Base-by-base conservation (phyloP, 2,888 invertebrate species). In the Acrobasis consociella region DNA sequence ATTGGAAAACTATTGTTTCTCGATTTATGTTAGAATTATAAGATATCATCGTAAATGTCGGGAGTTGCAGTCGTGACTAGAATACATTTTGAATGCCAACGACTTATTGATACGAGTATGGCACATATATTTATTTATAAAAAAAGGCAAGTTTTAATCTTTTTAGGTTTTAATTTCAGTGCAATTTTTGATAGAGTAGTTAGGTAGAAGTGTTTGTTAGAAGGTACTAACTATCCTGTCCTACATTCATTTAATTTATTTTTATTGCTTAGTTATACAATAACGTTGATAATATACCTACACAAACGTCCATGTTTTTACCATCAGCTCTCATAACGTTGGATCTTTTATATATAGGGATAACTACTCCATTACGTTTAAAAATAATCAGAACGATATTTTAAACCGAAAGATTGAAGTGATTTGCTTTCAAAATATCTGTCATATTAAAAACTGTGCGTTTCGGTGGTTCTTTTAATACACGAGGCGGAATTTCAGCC, bases 1-100 rank as follows among this genome's bases (percentile, higher is more conserved):
- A 73, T 68, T 68, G 67, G 67, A 61, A 63, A 65, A 68, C 66
- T 66, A 69, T 71, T 66, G 68, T 69, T 70, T 58, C 55, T 56
- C 16, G 60, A 63, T 67, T 62, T 59, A 62, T 49, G 53, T 62
- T 15, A 64, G 58, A 61, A 62, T 60, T 55, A 53, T 65, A 65
- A 64, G 66, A 65, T 64, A 61, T 50, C 60, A 62, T 61, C 58
- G 61, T 56, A 61, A 62, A 61, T 58, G 60, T 52, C 37, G 58
- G 46, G 31, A 60, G 39, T 56, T 42, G 58, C 53, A 55, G 39
- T 52, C 62, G 58, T 66, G 62, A 55, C 56, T 60, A 16, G 64
- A 58, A 62, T 66, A 53, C 51, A 63, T 46, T 61, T 31, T 42
- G 17, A 53, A 61, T 61, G 53, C 10, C 42, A 53, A 38, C 39